Conservation (phyloP, 1,140 invertebrate species). For the Aphaenogaster ashmeadi region DNA sequence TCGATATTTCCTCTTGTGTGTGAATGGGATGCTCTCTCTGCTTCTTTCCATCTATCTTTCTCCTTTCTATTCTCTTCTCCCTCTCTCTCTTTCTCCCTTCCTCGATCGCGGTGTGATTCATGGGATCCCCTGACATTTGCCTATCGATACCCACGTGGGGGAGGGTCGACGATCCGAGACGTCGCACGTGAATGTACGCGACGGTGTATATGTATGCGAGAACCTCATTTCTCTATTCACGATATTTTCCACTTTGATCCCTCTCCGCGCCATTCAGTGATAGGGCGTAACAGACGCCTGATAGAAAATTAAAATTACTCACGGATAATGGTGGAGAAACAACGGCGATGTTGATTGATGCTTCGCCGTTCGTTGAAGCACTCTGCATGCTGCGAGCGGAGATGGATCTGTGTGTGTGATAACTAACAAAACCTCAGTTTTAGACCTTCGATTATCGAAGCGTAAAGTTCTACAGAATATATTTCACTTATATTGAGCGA, state of each 20-base stretch:
- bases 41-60: constrained; percentile 12
- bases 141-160: constrained; percentile 69
- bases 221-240: constrained; percentile 66
- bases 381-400: neutral
- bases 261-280: constrained; percentile 11
- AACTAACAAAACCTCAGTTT: neutral
- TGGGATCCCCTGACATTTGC: constrained; percentile 81
- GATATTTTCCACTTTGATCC: constrained; percentile 61
- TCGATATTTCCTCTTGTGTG: constrained; percentile 59
- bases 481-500: neutral
- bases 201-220: constrained; percentile 16
- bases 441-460: neutral
- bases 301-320: constrained; percentile 31
- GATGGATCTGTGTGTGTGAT: neutral
- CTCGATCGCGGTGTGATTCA: constrained; percentile 75
- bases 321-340: neutral
- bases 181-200: constrained; percentile 30
- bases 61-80: constrained; percentile 36
- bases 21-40: constrained; percentile 72
- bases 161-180: constrained; percentile 68
- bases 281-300: neutral
- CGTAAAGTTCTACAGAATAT: neutral
- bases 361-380: neutral
- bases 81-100: constrained; percentile 53
- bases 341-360: constrained; percentile 19